Evolutionary conservation across 2,113 vertebrate species (phyloP), one percentile per base, ranked within the genome.

Genomic region (Lasiurus cinereus): DNA sequence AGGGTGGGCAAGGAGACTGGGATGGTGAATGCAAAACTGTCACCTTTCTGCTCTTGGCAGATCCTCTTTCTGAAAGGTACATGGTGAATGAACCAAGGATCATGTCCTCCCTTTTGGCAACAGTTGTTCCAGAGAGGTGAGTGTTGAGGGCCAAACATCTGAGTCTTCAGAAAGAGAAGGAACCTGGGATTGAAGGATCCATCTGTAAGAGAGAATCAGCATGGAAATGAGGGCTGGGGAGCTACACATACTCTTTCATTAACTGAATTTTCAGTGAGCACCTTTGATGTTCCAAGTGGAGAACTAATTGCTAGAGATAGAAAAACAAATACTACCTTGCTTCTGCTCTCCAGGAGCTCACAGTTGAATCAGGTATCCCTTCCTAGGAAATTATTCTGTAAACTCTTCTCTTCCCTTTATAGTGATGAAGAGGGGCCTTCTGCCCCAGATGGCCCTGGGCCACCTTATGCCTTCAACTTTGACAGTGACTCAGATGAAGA

Each of bases 111-210:
- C 88, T 96, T 54, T 66, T 54, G 12, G 43, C 93, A 62, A 96
- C 91, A 33, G 39, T 98, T 13, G 96, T 98, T 69, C 97, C 98
- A n/a, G 98, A 98, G 92, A 98, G 98, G 98, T 98, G 54, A 96
- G 97, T 82, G 67, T 69, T 84, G 15, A 67, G 39, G 29, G n/a
- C 59, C 27, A 89, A 80, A 73, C 3, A 22, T 5, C 39, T 76
- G 64, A 70, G 36, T 91, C 83, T 64, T 70, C 59, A 33, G 50
- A 64, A 73, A 27, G 16, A 69, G n/a, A 33, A 64, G 39, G 39
- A 79, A 19, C 39, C 59, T 31, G 16, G 73, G 73, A 31, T 54
- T 79, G 24, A 31, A 86, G 1, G 10, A 27, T 66, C 43, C n/a
- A 9, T 83, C 12, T 76, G 64, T 80, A 22, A 31, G 24, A n/a